Conservation (phyloP, 2,113 vertebrate genomes). For the Otocyon megalotis region DNA sequence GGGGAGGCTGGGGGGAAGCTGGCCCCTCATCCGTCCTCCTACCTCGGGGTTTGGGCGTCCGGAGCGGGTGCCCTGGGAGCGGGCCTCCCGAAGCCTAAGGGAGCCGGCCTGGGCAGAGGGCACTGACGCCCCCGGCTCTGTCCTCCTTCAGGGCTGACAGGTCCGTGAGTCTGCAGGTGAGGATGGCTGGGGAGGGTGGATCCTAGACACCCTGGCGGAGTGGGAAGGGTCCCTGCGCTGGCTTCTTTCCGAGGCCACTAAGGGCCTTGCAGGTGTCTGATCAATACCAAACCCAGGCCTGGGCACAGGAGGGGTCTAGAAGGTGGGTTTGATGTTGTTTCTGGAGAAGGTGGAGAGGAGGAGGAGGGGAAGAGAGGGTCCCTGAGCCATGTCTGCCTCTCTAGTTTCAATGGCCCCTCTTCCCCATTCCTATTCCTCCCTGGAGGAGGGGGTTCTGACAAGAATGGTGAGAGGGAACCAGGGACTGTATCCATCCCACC, state of each 20-base stretch:
- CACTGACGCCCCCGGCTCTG: not conserved
- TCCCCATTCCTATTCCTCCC: not conserved
- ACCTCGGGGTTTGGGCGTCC: not conserved
- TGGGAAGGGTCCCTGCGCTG: not conserved
- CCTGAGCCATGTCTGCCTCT: not conserved
- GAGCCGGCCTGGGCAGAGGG: not conserved
- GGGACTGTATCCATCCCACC: not conserved
- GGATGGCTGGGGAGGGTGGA: not conserved
- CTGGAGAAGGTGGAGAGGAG: not conserved
- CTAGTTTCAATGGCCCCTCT: not conserved
- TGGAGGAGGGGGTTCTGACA: not conserved
- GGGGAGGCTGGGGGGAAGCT: not conserved
- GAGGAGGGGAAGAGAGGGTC: not conserved
- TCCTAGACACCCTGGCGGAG: not conserved
- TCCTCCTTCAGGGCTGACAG: not conserved
- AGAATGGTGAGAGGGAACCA: not conserved
- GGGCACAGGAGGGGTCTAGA: not conserved
- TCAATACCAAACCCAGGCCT: not conserved
- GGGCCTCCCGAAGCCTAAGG: not conserved
- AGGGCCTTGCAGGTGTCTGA: not conserved
- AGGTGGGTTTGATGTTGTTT: not conserved
- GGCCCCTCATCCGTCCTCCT: not conserved
- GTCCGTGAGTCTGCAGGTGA: not conserved
- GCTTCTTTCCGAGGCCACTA: not conserved
- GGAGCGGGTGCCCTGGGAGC: not conserved